A percentile compares a stretch with the other conserved stretches of the same genome.
These are phyloP conservation scores for Burhinus oedicnemus DNA, from an alignment of 2,113 vertebrate species.

Conservation along the genomic window DNA sequence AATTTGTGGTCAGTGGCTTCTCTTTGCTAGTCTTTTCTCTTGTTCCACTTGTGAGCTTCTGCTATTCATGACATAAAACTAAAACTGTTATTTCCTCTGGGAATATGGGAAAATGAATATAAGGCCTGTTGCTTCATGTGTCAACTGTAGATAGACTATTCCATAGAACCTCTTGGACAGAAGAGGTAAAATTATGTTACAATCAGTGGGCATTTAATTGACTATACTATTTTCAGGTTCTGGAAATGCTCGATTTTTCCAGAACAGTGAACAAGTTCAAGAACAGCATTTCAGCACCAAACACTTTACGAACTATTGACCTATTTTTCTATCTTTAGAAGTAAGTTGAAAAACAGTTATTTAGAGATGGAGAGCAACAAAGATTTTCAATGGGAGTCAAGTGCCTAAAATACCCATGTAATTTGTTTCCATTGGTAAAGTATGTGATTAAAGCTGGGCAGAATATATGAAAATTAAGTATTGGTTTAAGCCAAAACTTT, in stretches of 20 bases:
- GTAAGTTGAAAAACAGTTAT: neutral
- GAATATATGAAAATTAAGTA: neutral
- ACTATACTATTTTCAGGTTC: neutral
- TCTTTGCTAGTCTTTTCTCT: neutral
- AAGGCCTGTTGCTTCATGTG: neutral
- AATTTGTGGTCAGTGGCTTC: neutral
- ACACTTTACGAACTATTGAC: neutral
- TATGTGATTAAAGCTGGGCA: neutral
- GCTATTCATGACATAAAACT: neutral
- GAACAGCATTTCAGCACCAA: neutral
- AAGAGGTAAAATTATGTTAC: neutral
- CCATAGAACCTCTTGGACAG: neutral
- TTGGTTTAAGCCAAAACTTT: neutral
- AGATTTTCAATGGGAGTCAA: neutral
- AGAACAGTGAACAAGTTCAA: neutral
- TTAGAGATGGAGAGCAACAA: neutral
- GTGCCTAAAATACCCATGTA: neutral
- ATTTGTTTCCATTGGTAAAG: neutral
- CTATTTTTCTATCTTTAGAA: neutral
- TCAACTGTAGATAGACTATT: neutral
- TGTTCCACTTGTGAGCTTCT: neutral
- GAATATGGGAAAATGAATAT: neutral
- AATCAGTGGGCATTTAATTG: neutral
- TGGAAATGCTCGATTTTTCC: neutral
- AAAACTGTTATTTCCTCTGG: neutral